Evolutionary conservation across 2,797 vertebrate species (phyloP), one percentile per base, ranked within the genome.

Genomic region (Urophycis tenuis): DNA sequence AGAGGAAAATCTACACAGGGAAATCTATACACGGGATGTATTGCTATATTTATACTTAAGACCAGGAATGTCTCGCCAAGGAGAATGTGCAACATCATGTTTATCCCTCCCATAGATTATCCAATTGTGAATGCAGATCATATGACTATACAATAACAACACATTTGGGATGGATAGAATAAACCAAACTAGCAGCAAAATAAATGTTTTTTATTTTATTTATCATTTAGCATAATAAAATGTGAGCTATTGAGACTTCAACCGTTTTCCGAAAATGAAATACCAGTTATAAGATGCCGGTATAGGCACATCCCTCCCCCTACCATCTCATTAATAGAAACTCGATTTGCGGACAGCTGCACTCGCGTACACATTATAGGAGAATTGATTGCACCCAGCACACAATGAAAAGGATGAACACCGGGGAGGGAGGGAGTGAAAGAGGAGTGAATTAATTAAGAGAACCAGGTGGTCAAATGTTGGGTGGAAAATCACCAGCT

Each of bases 331-430:
- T 94, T 94, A 94, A 94, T 94, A 94, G 93, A 93, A 94, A 94
- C 93, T 93, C 92, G 92, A 94, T 93, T 94, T 93, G 93, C 84
- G 91, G 93, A 94, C 94, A 94, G 94, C 94, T 94, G 93, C 94
- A 93, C 92, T 93, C 91, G 90, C 91, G 91, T 91, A 90, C 93
- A 92, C 93, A 93, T 94, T 94, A 94, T 92, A 93, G 93, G 91
- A 94, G 93, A 94, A 94, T 94, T 94, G 94, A 94, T 94, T 94
- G 94, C 92, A 90, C 92, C 91, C 93, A 89, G 91, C 92, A 92
- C 92, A 94, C 93, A 94, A 94, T 94, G 93, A 94, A 94, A 94
- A 93, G 93, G 92, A 93, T 93, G 93, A 94, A 94, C 93, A 93
- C 93, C 90, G 92, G 91, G 92, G 92, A 94, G 92, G 92, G 91